Evolutionary conservation across 2,888 invertebrate genomes (phyloP).

Genomic region (Nephrotoma appendiculata): DNA sequence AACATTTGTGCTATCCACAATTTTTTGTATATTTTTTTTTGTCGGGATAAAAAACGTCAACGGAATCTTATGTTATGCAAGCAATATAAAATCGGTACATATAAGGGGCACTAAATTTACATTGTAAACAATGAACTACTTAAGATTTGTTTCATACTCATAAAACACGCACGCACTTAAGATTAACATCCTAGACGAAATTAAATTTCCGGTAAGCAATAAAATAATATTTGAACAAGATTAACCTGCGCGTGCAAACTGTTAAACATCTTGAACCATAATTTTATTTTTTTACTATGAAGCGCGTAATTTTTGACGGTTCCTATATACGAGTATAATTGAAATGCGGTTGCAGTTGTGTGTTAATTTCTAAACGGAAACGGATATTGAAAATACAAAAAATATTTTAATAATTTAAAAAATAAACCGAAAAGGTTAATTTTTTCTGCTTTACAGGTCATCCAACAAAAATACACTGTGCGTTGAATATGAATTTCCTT

Average conservation of each 20-base stretch:
- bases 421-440: background rate
- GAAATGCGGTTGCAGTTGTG: background rate
- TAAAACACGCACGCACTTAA: background rate
- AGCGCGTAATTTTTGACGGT: background rate
- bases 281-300: background rate
- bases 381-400: background rate
- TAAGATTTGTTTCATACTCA: background rate
- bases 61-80: background rate
- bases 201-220: background rate
- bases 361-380: background rate
- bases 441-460: background rate
- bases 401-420: background rate
- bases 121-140: background rate
- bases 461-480: background rate
- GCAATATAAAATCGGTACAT: background rate
- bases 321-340: background rate
- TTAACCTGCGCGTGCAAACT: background rate
- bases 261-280: background rate
- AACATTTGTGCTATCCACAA: background rate
- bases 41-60: background rate
- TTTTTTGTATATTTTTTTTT: too few relatives aligned
- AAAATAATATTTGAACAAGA: background rate
- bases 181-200: background rate
- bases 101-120: background rate
- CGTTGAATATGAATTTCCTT: background rate